Base-by-base conservation (phyloP, 2,888 invertebrate species). In the Drosophila algonquin region DNA sequence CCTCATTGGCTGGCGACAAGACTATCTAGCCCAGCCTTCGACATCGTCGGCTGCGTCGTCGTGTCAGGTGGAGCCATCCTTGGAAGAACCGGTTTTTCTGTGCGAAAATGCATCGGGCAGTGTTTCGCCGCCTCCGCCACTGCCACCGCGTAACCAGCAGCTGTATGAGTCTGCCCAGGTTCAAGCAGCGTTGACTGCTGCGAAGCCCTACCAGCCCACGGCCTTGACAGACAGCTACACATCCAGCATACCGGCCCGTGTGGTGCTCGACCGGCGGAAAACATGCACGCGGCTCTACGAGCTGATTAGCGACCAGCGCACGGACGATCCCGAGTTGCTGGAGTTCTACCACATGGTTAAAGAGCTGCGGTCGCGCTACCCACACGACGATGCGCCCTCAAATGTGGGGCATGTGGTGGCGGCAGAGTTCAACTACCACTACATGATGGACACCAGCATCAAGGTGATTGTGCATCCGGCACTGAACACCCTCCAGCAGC, bases 341-440 rank as follows among this genome's bases (percentile, higher is more conserved):
- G 96, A 96, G 32, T 97, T 97, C 92, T 95, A 96, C 90, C 94
- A 94, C 87, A 96, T 97, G 96, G 95, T 97, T 3, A 95, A 95
- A 75, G 94, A 95, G 76, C 93, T 97, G 40, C 93, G 97, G 94
- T 94, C 91, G 94, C 94, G 95, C 85, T 98, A 96, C 92, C 93
- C 94, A 0, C 94, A 95, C 89, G 94, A 95, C 58, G 96, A 98
- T 91, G 93, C 94, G 21, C 93, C 93, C 65, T 96, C 97, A 14
- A 98, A 99, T 93, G 95, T 96, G 47, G 98, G 98, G 0, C 95
- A 98, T 89, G 95, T 98, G 67, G 94, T 98, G 74, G 98, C 98
- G 78, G 95, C 98, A 0, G 95, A 97, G 89, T 95, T 98, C 79
- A 96, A 96, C 79, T 96, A 96, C 90, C 94, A 94, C 77, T 96